These are phyloP conservation scores for Temnothorax rugatulus DNA, from an alignment of 2,888 invertebrate genomes.

Conservation along the genomic window DNA sequence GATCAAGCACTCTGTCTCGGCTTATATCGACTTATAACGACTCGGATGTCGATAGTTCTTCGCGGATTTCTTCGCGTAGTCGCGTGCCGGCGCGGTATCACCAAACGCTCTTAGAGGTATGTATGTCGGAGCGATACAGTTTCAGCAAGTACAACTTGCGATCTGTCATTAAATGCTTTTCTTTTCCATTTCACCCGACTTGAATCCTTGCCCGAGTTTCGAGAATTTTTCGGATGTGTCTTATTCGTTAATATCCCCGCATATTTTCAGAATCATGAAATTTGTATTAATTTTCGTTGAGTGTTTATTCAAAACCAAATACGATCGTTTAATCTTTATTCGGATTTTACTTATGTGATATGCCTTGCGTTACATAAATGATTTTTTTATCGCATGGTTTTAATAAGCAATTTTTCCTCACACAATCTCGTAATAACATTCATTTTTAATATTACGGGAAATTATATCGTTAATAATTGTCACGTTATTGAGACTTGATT, in stretches of 20 bases:
- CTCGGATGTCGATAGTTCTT: not conserved
- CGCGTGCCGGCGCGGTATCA: not conserved
- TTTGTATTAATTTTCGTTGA: not conserved
- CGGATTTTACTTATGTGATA: not conserved
- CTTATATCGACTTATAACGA: constrained; percentile 7
- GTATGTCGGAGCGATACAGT: not conserved
- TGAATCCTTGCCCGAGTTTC: not conserved
- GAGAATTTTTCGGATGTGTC: not conserved
- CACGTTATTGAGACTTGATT: not conserved
- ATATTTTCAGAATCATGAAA: not conserved
- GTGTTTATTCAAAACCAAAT: not conserved
- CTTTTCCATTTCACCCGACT: not conserved
- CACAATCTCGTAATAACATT: not conserved
- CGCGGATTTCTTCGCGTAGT: constrained; percentile 1
- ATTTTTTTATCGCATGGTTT: not conserved
- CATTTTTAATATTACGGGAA: not conserved
- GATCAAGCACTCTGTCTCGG: not conserved
- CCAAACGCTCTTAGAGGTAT: not conserved
- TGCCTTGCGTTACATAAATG: not conserved
- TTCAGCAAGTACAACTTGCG: not conserved
- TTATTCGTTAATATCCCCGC: not conserved
- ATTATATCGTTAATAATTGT: not conserved
- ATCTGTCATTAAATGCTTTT: not conserved
- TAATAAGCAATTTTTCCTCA: not conserved
- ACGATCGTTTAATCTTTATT: not conserved